Evolutionary conservation across 2,113 vertebrate genomes (phyloP).

Genomic region (Cheilinus undulatus): DNA sequence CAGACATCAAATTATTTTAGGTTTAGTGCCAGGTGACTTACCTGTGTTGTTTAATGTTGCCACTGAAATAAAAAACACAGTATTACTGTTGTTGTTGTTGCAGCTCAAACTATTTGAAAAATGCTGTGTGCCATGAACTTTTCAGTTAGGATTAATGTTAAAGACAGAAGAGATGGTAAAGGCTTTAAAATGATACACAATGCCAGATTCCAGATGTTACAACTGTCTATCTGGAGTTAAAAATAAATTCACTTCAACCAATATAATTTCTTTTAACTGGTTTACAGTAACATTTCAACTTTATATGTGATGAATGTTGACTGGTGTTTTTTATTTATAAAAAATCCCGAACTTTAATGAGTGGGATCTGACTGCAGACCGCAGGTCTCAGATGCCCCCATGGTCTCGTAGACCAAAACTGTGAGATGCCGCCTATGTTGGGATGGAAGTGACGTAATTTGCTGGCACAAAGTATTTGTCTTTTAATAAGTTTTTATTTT

Average conservation of each 20-base stretch:
- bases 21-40: constrained; percentile 75
- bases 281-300: not conserved
- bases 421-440: too few relatives aligned
- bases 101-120: constrained; percentile 59
- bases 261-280: not conserved
- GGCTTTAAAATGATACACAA: constrained; percentile 29
- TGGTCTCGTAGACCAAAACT: too few relatives aligned
- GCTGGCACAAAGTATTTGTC: too few relatives aligned
- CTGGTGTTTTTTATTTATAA: too few relatives aligned
- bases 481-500: too few relatives aligned
- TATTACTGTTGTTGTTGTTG: constrained; percentile 48
- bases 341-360: too few relatives aligned
- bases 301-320: not conserved
- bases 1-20: constrained; percentile 79
- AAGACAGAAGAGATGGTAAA: constrained; percentile 19
- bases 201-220: constrained; percentile 2
- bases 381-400: too few relatives aligned
- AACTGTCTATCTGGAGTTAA: constrained; percentile 5
- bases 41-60: constrained; percentile 63
- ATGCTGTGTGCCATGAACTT: constrained; percentile 46
- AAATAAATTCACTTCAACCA: not conserved
- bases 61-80: constrained; percentile 29
- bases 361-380: too few relatives aligned
- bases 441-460: too few relatives aligned
- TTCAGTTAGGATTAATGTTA: constrained; percentile 50